phyloP scores from a whole-genome alignment of 2,797 vertebrate species.

The Thamnophis elegans region DNA sequence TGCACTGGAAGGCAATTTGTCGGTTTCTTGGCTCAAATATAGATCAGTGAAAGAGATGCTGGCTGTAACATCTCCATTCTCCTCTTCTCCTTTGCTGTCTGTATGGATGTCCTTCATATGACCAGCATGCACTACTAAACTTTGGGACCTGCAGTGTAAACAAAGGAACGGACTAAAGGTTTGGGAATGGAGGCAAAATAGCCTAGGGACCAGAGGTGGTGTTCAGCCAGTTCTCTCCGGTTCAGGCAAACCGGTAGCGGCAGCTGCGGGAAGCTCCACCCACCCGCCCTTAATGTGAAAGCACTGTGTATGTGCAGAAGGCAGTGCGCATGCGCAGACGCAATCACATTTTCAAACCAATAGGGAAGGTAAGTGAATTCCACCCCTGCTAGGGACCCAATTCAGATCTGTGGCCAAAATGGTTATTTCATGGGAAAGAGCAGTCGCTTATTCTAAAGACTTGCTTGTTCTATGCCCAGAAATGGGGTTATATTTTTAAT shows the following conservation, averaged over 20 bases:
- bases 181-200: background rate
- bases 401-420: accelerated
- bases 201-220: background rate
- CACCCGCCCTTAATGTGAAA: no score
- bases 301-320: no score
- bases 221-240: no score
- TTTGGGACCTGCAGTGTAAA: slow-evolving; percentile 81
- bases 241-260: no score
- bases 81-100: slow-evolving; percentile 72
- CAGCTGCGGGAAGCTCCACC: no score
- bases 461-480: background rate
- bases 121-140: slow-evolving; percentile 79
- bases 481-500: background rate
- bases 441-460: background rate
- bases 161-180: background rate
- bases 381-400: background rate
- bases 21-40: slow-evolving; percentile 59
- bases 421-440: background rate
- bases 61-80: slow-evolving; percentile 65
- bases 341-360: no score
- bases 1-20: slow-evolving; percentile 46
- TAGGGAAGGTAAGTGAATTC: no score
- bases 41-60: slow-evolving; percentile 71
- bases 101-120: slow-evolving; percentile 72
- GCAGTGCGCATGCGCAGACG: no score